Conservation (phyloP, 2,888 invertebrate species). For the Apamea monoglypha region DNA sequence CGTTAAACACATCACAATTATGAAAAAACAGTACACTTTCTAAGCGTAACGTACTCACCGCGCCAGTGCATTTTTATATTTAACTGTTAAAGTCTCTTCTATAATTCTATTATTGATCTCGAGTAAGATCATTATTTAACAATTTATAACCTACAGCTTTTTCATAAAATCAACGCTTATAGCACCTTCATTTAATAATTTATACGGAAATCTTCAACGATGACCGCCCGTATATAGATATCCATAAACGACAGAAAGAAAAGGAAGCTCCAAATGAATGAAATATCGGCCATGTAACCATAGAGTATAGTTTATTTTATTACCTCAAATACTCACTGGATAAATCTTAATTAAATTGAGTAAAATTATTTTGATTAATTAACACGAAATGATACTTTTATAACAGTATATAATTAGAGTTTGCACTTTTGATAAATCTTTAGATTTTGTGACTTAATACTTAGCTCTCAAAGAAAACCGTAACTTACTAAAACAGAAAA, state of each 20-base stretch:
- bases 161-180: constrained; percentile 89
- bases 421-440: neutral
- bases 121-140: constrained; percentile 96
- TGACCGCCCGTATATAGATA: constrained; percentile 87
- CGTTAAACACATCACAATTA: constrained; percentile 77
- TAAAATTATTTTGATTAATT: neutral
- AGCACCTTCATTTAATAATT: constrained; percentile 90
- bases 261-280: constrained; percentile 86
- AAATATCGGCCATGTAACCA: constrained; percentile 84
- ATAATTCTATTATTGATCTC: constrained; percentile 99
- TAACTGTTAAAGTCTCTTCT: constrained; percentile 98
- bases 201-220: constrained; percentile 86
- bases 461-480: constrained; percentile 42
- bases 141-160: constrained; percentile 89
- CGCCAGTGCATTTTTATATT: constrained; percentile 98
- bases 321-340: constrained; percentile 47
- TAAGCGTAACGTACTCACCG: constrained; percentile 95
- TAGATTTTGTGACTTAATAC: neutral
- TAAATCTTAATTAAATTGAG: neutral
- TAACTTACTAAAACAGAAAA: constrained; percentile 49
- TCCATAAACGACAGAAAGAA: constrained; percentile 86
- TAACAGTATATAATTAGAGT: neutral
- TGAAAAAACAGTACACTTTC: constrained; percentile 88
- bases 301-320: constrained; percentile 69
- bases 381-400: neutral